phyloP scores from a whole-genome alignment of 2,888 invertebrate species.

The Notodonta ziczac region DNA sequence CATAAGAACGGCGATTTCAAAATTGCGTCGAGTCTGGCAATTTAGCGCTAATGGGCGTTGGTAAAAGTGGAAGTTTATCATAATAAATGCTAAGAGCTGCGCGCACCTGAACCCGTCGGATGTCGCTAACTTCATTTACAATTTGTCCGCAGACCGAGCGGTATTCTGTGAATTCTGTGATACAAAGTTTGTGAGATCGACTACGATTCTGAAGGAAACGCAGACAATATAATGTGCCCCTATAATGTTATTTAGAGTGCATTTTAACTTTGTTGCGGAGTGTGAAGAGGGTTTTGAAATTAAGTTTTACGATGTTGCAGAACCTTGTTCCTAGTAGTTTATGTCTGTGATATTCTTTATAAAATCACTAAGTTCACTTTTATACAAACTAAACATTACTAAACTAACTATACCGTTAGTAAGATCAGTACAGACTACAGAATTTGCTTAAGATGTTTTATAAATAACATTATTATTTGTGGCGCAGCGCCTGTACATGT shows the following conservation, averaged over 20 bases:
- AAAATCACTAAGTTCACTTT: no score
- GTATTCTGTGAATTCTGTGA: conserved; percentile 29
- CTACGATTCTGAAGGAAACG: conserved; percentile 3
- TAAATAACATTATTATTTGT: no score
- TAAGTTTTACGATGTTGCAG: not conserved
- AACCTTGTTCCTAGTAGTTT: no score
- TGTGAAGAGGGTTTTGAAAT: not conserved
- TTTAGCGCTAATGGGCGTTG: conserved; percentile 45
- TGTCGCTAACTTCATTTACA: conserved; percentile 46
- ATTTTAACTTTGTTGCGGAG: not conserved
- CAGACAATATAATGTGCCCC: not conserved
- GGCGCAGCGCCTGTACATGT: no score
- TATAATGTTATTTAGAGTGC: conserved; percentile 7
- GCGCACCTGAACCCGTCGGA: conserved; percentile 53
- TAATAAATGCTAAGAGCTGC: conserved; percentile 59
- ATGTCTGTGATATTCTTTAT: no score
- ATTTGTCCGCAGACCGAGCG: conserved; percentile 31
- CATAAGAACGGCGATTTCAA: conserved; percentile 32
- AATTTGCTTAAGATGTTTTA: no score
- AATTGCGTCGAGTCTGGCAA: conserved; percentile 35
- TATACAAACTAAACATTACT: no score
- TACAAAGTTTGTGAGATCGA: conserved; percentile 25
- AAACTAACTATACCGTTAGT: no score
- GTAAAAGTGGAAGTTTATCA: conserved; percentile 57
- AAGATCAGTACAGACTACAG: no score